Base-by-base conservation (phyloP, 2,888 invertebrate species). In the Dolomedes plantarius region DNA sequence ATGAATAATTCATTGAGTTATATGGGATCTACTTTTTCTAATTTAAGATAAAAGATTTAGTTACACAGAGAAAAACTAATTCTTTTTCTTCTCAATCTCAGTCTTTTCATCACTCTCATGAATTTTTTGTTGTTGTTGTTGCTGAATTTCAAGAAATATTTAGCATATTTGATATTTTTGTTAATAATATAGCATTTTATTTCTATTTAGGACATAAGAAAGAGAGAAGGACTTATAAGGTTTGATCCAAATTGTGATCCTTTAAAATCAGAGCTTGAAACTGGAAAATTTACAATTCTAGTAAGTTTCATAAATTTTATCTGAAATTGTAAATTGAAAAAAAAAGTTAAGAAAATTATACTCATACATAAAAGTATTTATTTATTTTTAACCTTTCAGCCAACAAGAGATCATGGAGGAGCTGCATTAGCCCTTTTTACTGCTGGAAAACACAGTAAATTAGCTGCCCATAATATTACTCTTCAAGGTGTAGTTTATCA, bases 381-480 rank as follows among this genome's bases (percentile, higher is more conserved):
- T 41, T 39, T 50, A 27, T 46, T 65, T 65, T 39, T 56, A n/a
- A n/a, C n/a, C n/a, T n/a, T 85, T 16, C 89, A 98, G 98, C 95
- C 97, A 88, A 95, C 95, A 81, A 94, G 97, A 90, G 98, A 98
- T 92, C 94, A 94, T 68, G 95, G 95, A 89, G 98, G 98, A 88
- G 98, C 98, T 87, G 97, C 97, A 46, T 96, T 98, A 90, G 98
- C 98, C 82, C 95, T 98, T 89, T 98, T 98, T 92, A 97, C 98
- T 87, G 98, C 98, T 80, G 95, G 96, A 91, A 94, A 95, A 90
- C 98, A 98, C 92, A 94, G 95, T 90, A 98, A 98, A 41, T 93
- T 93, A 89, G 96, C 96, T 74, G 94, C 96, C 76, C 98, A 98
- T 92, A 97, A 97, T 92, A 96, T 95, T 76, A 98, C 98, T 41